Conservation (phyloP, 2,888 invertebrate species). For the Belgica antarctica region DNA sequence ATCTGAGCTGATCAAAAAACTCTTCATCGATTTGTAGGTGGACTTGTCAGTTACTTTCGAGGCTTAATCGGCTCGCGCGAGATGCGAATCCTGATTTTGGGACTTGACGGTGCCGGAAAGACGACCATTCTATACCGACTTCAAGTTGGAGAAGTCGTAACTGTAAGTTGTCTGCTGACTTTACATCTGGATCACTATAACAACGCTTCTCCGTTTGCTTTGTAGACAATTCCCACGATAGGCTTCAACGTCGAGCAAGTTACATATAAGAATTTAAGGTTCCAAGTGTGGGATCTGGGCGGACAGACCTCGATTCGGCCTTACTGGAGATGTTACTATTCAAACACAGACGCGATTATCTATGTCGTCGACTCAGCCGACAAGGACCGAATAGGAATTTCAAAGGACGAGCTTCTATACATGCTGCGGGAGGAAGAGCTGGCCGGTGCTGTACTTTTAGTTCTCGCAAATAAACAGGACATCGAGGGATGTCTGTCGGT, state of each 20-base stretch:
- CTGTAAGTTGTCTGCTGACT: conserved; percentile 51
- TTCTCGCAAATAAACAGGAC: conserved; percentile 98
- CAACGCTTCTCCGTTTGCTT: background rate
- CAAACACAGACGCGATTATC: conserved; percentile 99
- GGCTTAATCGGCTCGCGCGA: conserved; percentile 93
- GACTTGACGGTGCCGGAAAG: conserved; percentile 98
- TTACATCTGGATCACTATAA: conserved; percentile 5
- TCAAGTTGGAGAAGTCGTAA: conserved; percentile 98
- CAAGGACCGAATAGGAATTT: conserved; percentile 97
- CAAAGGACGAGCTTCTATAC: conserved; percentile 94
- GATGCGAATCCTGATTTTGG: conserved; percentile 96
- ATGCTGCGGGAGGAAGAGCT: conserved; percentile 99
- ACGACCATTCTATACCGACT: conserved; percentile 97
- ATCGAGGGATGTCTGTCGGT: conserved; percentile 96
- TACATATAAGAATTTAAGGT: conserved; percentile 97
- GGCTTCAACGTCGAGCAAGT: conserved; percentile 99
- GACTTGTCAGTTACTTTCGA: conserved; percentile 93
- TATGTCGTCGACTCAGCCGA: conserved; percentile 99
- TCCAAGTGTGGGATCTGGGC: conserved; percentile 94
- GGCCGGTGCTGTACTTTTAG: conserved; percentile 91
- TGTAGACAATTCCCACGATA: conserved; percentile 88
- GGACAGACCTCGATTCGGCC: conserved; percentile 64
- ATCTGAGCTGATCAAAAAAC: too few relatives aligned
- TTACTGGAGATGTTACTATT: conserved; percentile 99
- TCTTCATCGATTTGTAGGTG: conserved; percentile 69